phyloP scores from a whole-genome alignment of 2,797 vertebrate genomes.

The Sciurus carolinensis region DNA sequence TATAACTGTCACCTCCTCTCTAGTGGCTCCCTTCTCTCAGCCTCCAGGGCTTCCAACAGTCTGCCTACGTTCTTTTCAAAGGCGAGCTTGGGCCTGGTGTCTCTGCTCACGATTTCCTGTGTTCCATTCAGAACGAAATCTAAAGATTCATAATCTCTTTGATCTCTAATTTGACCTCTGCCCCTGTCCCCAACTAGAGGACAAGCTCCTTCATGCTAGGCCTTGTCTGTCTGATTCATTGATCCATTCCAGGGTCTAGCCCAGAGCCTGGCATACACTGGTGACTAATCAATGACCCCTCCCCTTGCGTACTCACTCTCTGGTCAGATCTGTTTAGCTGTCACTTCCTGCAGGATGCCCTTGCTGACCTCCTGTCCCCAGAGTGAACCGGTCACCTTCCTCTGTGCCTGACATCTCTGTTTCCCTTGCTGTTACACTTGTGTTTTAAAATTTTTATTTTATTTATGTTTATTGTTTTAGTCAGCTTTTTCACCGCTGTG shows the following conservation, averaged over 20 bases:
- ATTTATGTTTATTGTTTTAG: background rate
- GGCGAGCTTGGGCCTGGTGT: background rate
- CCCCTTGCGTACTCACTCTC: background rate
- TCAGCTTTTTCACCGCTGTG: too few relatives aligned
- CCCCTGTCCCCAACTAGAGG: background rate
- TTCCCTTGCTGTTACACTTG: background rate
- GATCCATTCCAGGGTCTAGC: background rate
- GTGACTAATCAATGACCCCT: background rate
- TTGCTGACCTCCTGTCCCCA: background rate
- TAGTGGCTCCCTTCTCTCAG: background rate
- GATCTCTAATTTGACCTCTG: background rate
- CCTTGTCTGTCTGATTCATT: background rate
- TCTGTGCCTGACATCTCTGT: background rate
- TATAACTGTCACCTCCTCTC: background rate
- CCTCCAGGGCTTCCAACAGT: background rate
- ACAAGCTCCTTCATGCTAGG: background rate
- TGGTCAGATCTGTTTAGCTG: background rate
- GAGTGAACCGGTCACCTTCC: background rate
- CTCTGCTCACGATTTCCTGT: background rate
- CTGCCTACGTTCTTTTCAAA: background rate
- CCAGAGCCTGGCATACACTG: background rate
- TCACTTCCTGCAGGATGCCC: conserved; percentile 2
- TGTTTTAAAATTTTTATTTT: too few relatives aligned
- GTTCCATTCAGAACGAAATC: background rate
- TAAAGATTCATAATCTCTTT: background rate